These are phyloP conservation scores for Catharus ustulatus DNA, from an alignment of 2,797 vertebrate genomes.

Conservation along the genomic window DNA sequence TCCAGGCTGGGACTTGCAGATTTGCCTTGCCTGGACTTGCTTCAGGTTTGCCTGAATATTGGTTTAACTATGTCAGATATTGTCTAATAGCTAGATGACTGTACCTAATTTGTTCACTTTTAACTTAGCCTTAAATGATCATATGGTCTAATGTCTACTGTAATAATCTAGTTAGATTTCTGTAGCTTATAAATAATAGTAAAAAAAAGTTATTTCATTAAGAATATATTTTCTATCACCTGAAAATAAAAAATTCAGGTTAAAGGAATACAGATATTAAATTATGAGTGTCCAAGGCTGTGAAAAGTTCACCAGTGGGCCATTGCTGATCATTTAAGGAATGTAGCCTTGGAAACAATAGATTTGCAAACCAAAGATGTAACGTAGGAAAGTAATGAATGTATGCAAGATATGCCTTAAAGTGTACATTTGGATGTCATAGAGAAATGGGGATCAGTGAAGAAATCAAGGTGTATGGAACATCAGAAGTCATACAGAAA, in stretches of 20 bases:
- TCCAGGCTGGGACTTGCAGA: background rate
- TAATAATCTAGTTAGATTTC: background rate
- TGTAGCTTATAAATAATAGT: background rate
- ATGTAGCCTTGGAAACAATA: background rate
- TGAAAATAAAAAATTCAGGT: background rate
- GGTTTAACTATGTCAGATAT: background rate
- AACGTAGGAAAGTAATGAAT: background rate
- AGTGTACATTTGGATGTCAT: background rate
- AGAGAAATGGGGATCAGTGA: background rate
- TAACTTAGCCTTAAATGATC: background rate
- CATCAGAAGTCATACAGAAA: background rate
- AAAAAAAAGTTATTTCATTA: background rate
- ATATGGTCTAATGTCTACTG: background rate
- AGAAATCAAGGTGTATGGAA: background rate
- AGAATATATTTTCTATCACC: background rate
- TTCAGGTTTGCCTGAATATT: background rate
- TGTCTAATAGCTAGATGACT: background rate
- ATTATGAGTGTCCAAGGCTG: background rate
- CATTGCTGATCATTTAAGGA: background rate
- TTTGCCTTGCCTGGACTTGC: background rate
- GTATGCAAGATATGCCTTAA: background rate
- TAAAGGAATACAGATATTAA: background rate
- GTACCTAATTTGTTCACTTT: background rate
- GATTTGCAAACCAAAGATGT: background rate
- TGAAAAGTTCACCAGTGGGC: background rate